phyloP scores from a whole-genome alignment of 2,113 vertebrate genomes.

The Ovis canadensis region DNA sequence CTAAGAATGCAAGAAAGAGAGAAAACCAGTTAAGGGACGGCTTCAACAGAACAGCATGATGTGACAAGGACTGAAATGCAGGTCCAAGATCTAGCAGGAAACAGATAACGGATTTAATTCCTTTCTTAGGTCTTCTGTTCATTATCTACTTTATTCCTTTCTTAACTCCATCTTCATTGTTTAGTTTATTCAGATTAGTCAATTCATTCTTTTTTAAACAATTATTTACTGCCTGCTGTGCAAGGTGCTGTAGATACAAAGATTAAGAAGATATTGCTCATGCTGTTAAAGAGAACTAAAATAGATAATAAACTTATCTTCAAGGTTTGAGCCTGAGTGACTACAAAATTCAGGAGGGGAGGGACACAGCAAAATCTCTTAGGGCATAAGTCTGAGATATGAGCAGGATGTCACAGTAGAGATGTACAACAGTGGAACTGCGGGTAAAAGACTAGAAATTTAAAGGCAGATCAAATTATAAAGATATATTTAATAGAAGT shows the following conservation, averaged over 20 bases:
- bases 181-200: neutral
- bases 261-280: neutral
- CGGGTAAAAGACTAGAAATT: neutral
- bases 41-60: neutral
- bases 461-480: neutral
- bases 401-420: neutral
- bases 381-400: neutral
- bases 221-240: neutral
- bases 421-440: neutral
- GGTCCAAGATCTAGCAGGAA: neutral
- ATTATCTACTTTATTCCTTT: neutral
- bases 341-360: neutral
- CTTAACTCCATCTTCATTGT: neutral
- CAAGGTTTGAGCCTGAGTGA: neutral
- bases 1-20: neutral
- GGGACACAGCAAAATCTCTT: neutral
- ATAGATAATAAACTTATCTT: neutral
- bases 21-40: neutral
- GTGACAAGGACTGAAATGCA: neutral
- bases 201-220: neutral
- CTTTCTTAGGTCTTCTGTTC: neutral
- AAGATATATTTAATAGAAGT: neutral
- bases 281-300: neutral
- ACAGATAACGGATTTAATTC: neutral
- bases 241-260: neutral